phyloP scores from a whole-genome alignment of 2,888 invertebrate species.

The Aspidiotus rigidus region DNA sequence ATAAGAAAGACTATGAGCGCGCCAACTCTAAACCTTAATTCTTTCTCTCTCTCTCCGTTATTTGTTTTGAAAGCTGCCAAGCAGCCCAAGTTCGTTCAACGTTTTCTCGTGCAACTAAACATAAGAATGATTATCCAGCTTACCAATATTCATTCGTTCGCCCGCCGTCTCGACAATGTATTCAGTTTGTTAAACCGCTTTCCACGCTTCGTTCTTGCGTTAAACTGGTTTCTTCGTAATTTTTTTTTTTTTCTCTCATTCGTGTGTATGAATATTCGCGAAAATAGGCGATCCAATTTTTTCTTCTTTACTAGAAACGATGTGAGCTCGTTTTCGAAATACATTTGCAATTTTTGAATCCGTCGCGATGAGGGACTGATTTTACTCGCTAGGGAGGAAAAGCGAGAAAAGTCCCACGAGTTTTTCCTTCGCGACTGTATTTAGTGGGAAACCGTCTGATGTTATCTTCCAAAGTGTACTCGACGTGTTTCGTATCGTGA shows the following conservation, averaged over 20 bases:
- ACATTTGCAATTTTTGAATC: neutral
- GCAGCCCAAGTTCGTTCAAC: slow-evolving; percentile 21
- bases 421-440: too few relatives aligned
- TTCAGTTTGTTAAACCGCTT: slow-evolving; percentile 22
- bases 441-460: too few relatives aligned
- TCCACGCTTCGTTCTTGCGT: slow-evolving; percentile 10
- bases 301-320: neutral
- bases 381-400: too few relatives aligned
- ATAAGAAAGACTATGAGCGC: too few relatives aligned
- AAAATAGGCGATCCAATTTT: slow-evolving; percentile 12
- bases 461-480: too few relatives aligned
- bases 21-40: too few relatives aligned
- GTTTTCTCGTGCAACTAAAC: neutral
- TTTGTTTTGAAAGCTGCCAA: slow-evolving; percentile 28
- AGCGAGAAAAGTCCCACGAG: too few relatives aligned
- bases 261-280: slow-evolving; percentile 9
- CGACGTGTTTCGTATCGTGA: too few relatives aligned
- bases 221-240: slow-evolving; percentile 22
- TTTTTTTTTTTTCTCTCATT: slow-evolving; percentile 3
- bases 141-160: slow-evolving; percentile 19
- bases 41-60: neutral
- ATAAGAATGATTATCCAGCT: slow-evolving; percentile 22
- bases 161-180: slow-evolving; percentile 21
- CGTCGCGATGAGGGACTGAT: too few relatives aligned
- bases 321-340: neutral